Evolutionary conservation across 2,888 invertebrate genomes (phyloP), one percentile per base, ranked within the genome.

Genomic region (Perizoma affinitatum): DNA sequence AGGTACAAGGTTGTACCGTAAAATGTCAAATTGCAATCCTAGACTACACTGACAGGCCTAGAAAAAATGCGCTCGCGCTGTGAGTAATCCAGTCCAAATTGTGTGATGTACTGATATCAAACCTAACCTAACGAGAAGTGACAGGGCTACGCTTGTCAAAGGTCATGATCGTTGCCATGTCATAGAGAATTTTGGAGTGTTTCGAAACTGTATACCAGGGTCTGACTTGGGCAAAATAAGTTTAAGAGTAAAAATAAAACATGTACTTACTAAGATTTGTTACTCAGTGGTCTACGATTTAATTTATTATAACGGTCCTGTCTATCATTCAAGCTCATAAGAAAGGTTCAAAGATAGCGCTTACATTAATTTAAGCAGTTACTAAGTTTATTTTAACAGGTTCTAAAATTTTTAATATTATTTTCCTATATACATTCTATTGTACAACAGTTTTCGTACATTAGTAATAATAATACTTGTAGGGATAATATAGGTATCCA

Each of bases 11-110:
- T 68, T 71, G 54, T 41, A 61, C 61, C 50, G 66, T 67, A 66
- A 71, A 72, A 72, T 72, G 69, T 71, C 70, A 71, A 68, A 68
- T 67, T 67, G 65, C 66, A 65, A 63, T 61, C 61, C 65, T 58
- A 62, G 60, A 63, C 67, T 58, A 44, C 53, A 60, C 47, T 58
- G 69, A 58, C 63, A 50, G 52, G 59, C 48, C 41, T 38, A 52
- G 58, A 66, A 66, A 67, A 64, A 66, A 61, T 51, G 59, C 56
- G 65, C 55, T 35, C 34, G 58, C 49, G 49, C 53, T 22, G 22
- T 22, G 22, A 48, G 57, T 46, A 44, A 54, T 44, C 57, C 57
- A 50, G 54, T 42, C 56, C 45, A 54, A 60, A 57, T 62, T 58
- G 50, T 56, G 61, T 62, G 66, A 65, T 61, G 63, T 66, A 65